phyloP scores from a whole-genome alignment of 2,113 vertebrate species.

The Ifrita kowaldi region DNA sequence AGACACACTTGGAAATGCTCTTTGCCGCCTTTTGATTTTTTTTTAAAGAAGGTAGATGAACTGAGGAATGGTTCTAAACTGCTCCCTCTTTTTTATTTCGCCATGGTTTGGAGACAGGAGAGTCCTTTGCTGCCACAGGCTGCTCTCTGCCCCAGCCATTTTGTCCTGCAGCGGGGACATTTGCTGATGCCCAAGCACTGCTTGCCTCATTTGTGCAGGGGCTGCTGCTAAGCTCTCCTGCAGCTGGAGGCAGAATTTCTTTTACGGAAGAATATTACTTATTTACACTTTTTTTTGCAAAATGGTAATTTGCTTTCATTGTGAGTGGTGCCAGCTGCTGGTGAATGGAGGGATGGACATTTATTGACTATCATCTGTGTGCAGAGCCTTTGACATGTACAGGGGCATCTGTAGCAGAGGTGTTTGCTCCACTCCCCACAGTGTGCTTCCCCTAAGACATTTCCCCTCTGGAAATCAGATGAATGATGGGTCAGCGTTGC shows the following conservation, averaged over 20 bases:
- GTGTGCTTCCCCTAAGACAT: rapidly evolving
- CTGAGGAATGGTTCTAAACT: background rate
- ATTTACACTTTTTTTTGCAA: background rate
- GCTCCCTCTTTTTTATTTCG: background rate
- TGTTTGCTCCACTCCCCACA: rapidly evolving
- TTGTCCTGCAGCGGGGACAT: rapidly evolving
- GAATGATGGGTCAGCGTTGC: background rate
- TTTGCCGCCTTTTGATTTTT: background rate
- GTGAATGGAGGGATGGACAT: background rate
- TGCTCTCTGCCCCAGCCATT: background rate
- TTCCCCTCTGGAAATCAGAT: background rate
- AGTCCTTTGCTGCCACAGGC: background rate
- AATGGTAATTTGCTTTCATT: background rate
- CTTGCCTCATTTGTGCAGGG: background rate
- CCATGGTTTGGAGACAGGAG: background rate
- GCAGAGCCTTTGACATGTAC: background rate
- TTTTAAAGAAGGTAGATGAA: background rate
- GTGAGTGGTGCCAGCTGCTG: background rate
- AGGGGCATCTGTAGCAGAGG: rapidly evolving
- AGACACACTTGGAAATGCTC: conserved; percentile 50
- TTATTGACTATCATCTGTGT: background rate
- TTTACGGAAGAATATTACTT: background rate
- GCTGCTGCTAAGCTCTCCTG: background rate
- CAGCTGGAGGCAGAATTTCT: background rate
- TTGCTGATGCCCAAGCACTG: rapidly evolving